These are phyloP conservation scores for Pseudochaenichthys georgianus DNA, from an alignment of 2,797 vertebrate genomes.

Conservation along the genomic window DNA sequence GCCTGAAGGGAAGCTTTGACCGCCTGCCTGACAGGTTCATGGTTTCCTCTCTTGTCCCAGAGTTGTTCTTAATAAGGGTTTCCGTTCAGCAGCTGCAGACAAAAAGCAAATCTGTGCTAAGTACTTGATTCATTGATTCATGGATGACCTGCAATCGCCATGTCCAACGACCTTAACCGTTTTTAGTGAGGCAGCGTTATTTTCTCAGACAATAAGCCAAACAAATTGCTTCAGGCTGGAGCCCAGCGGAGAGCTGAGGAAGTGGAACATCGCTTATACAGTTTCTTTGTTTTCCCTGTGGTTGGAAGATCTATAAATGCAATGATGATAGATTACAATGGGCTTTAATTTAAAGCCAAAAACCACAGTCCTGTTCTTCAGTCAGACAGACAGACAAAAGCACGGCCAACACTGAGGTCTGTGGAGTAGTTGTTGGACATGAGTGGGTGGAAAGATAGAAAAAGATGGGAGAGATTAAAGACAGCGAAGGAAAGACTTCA, in stretches of 20 bases:
- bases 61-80: conserved; percentile 34
- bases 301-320: background rate
- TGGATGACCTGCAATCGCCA: conserved; percentile 33
- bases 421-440: conserved; percentile 1
- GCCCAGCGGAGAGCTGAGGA: background rate
- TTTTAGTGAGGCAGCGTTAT: conserved; percentile 24
- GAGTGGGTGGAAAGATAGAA: conserved; percentile 15
- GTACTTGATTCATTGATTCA: conserved; percentile 30
- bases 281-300: conserved; percentile 6
- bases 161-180: conserved; percentile 34
- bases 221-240: background rate
- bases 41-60: conserved; percentile 32
- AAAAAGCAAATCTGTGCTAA: conserved; percentile 44
- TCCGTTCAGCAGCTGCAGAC: conserved; percentile 29
- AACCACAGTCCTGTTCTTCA: conserved; percentile 9
- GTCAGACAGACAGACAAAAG: conserved; percentile 10
- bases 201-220: background rate
- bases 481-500: conserved; percentile 17
- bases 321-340: background rate
- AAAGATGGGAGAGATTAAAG: conserved; percentile 24
- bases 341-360: conserved; percentile 22
- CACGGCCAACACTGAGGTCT: conserved; percentile 18
- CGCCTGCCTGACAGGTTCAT: conserved; percentile 17
- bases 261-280: conserved; percentile 9
- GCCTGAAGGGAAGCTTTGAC: conserved; percentile 23